Conservation (phyloP, 2,797 vertebrate species). For the Netta rufina region DNA sequence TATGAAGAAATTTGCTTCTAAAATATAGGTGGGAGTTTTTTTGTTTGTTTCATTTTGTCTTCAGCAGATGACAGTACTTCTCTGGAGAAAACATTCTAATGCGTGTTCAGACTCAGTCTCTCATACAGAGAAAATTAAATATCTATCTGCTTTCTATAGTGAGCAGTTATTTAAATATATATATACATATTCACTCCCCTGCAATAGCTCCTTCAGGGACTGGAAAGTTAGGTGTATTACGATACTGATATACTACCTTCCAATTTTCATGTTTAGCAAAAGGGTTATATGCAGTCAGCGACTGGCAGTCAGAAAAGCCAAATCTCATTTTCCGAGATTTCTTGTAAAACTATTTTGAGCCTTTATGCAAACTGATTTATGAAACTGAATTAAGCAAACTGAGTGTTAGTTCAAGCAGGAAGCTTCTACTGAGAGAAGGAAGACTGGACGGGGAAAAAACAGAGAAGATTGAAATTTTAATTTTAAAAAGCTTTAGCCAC, state of each 20-base stretch:
- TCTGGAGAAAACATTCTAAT: background rate
- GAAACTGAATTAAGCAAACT: background rate
- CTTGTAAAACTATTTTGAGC: background rate
- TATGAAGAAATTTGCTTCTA: background rate
- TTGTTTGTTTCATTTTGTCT: background rate
- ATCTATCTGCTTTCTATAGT: background rate
- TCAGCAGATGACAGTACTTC: background rate
- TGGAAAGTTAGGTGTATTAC: background rate
- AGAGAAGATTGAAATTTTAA: background rate
- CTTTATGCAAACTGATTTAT: background rate
- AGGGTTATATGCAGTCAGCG: background rate
- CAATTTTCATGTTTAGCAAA: background rate
- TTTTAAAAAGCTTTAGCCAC: background rate
- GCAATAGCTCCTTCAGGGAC: background rate
- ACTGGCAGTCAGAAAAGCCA: background rate
- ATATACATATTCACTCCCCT: background rate
- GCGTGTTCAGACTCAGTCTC: background rate
- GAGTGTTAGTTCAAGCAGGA: background rate
- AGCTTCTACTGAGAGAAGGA: background rate
- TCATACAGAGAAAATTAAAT: background rate
- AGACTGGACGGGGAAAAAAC: accelerated
- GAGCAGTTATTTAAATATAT: background rate
- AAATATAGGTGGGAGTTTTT: background rate
- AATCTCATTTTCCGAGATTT: background rate
- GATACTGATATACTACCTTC: background rate